A percentile compares a stretch with the other conserved stretches of the same genome.
phyloP scores from a whole-genome alignment of 2,888 invertebrate species.

The Oithona nana region DNA sequence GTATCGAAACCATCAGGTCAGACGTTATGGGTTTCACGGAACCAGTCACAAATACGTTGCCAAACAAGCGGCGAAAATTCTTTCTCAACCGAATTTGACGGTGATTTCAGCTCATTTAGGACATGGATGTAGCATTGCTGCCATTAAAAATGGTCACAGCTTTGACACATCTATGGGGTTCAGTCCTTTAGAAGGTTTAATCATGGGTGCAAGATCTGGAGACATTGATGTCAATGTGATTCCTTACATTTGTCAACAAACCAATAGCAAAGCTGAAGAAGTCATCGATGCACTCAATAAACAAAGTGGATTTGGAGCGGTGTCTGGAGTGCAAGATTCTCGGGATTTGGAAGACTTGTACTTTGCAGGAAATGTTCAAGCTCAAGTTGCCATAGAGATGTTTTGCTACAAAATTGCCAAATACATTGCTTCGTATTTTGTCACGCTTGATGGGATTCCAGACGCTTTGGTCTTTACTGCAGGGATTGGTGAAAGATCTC shows the following conservation, averaged over 20 bases:
- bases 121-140: not conserved
- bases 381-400: not conserved
- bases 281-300: not conserved
- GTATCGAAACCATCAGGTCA: not conserved
- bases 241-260: not conserved
- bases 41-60: not conserved
- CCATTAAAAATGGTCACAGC: not conserved
- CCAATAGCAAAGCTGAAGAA: not conserved
- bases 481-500: not conserved
- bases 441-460: not conserved
- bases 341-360: not conserved
- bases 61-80: not conserved
- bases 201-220: not conserved
- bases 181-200: not conserved
- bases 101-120: not conserved
- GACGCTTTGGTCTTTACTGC: not conserved
- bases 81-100: not conserved
- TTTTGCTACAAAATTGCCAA: not conserved
- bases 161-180: not conserved
- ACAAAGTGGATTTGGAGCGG: not conserved
- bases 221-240: not conserved
- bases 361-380: not conserved
- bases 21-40: not conserved
- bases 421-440: not conserved
- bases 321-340: not conserved